Base-by-base conservation (phyloP, 2,797 vertebrate species). In the Pseudochaenichthys georgianus region DNA sequence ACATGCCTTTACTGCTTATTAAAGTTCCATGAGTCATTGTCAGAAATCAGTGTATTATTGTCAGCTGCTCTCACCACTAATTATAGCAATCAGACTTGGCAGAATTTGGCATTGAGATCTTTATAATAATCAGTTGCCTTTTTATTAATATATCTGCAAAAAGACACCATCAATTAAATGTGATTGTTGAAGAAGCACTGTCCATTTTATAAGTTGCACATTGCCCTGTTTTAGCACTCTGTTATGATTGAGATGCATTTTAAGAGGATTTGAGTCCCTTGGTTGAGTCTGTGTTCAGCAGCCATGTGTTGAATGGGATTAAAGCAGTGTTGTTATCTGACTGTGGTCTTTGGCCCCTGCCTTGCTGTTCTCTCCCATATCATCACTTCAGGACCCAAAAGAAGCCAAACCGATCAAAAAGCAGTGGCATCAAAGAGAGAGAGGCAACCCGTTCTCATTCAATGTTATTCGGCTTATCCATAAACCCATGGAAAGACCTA, bases 21-120 rank as follows among this genome's bases (percentile, higher is more conserved):
- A 81, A 73, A 74, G 28, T 67, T 60, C 52, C 19, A 70, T 15
- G 65, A 81, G 55, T 81, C 65, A 75, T 69, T 80, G 64, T 77
- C 47, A 64, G 42, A 73, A 80, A 84, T 84, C 75, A 83, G 63
- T 4, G 5, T 53, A 74, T 82, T 64, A 87, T 85, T 75, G 74
- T 89, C 81, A 78, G 69, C 78, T 84, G 75, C 82, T 89, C 81
- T 83, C 64, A 69, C 45, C 45, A 52, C 59, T 90, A 86, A 89
- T 89, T 85, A 84, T 63, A 80, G 80, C 75, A 77, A 88, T 86
- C 80, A 85, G 71, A 79, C 57, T 50, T 75, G 55, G 62, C 45
- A 61, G 70, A 75, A 58, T 31, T 19, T 54, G 64, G 34, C 70
- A 70, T 12, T 67, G 73, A 80, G 64, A 72, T 78, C 79, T 80